Evolutionary conservation across 2,797 vertebrate species (phyloP), one percentile per base, ranked within the genome.

Genomic region (Clarias fuscus): DNA sequence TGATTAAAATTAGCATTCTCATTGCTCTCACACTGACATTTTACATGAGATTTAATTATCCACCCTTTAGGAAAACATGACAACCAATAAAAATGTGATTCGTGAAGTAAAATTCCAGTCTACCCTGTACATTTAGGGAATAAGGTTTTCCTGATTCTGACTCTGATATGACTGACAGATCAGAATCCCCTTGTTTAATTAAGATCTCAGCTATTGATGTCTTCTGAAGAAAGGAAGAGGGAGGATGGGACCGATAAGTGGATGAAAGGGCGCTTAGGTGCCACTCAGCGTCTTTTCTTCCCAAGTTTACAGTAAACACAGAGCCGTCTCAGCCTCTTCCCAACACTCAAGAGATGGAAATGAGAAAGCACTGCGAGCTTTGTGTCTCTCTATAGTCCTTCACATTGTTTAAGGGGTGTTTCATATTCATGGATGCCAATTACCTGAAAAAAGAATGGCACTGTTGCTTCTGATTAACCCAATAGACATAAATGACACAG

Each of bases 401-500:
- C 91, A 85, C 88, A 90, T 88, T 90, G 87, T 92, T 92, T 94
- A 94, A 92, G 89, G 90, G 87, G 88, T 89, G 91, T 92, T 95
- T 95, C 92, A 93, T 92, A 95, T 95, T 95, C 94, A 95, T 95
- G 92, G 91, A 0, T 11, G 80, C 90, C 93, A 94, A 92, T 93
- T 90, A 94, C 92, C 87, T 88, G 88, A 92, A 93, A 93, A 91
- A 91, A 93, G 93, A 95, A 96, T 93, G 91, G n/a, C 40, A 48
- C n/a, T 7, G 72, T 61, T 48, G 40, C n/a, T 24, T 43, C 24
- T 73, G 22, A 87, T 87, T 90, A 91, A 89, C 91, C 90, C 91
- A 84, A 79, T 30, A 48, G 37, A 67, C 79, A 81, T 65, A 65
- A 53, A 53, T 53, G 48, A 81, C 11, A 81, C 13, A 5, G 59